A percentile compares a stretch with the other conserved stretches of the same genome.
Evolutionary conservation across 1,140 invertebrate species (phyloP).

Genomic region (Globodera ellingtonae): DNA sequence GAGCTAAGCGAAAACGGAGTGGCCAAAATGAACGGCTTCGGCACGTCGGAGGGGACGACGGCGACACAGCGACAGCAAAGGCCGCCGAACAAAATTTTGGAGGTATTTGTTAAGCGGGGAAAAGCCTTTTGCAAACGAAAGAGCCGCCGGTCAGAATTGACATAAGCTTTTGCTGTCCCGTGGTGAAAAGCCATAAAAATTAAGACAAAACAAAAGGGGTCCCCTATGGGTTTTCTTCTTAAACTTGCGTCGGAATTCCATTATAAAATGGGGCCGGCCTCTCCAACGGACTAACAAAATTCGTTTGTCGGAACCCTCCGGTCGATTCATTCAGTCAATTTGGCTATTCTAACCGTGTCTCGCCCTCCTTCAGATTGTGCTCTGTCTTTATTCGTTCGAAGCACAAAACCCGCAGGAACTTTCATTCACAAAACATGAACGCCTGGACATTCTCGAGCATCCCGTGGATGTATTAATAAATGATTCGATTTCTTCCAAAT

Average conservation of each 20-base stretch:
- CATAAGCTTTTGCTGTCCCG: too few relatives aligned
- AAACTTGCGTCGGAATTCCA: too few relatives aligned
- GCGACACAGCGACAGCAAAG: conserved; percentile 23
- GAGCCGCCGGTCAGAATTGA: too few relatives aligned
- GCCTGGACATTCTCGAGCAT: conserved; percentile 36
- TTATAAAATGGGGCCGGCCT: too few relatives aligned
- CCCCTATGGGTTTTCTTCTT: too few relatives aligned
- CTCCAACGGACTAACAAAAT: too few relatives aligned
- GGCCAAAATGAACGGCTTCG: not conserved
- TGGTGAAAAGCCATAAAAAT: too few relatives aligned
- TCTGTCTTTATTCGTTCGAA: conserved; percentile 87
- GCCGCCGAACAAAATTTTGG: conserved; percentile 33
- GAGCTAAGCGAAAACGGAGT: not conserved
- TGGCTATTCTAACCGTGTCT: not conserved
- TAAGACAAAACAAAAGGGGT: too few relatives aligned
- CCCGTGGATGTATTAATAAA: conserved; percentile 12
- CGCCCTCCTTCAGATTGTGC: conserved; percentile 80
- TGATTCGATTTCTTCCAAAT: conserved; percentile 71
- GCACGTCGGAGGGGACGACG: not conserved
- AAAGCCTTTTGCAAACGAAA: not conserved
- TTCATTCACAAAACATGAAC: conserved; percentile 84
- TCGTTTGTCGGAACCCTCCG: too few relatives aligned
- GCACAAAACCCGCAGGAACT: conserved; percentile 94
- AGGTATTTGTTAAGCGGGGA: conserved; percentile 37
- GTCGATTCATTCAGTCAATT: too few relatives aligned